Base-by-base conservation (phyloP, 92 coral and sea anemone genomes). In the Actinernus sp. region DNA sequence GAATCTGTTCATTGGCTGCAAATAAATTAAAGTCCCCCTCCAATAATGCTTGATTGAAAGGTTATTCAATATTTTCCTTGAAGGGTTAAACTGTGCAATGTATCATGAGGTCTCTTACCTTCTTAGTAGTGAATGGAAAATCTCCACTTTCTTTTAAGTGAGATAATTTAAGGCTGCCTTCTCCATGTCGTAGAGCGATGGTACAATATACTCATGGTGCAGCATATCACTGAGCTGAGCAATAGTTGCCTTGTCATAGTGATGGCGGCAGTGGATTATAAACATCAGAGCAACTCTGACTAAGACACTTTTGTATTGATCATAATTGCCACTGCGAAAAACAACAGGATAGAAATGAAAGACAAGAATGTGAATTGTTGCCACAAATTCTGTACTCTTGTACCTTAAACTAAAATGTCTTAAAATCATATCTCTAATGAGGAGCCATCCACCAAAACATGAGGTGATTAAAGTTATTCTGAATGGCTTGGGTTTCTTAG, bases 161-260 rank as follows among this genome's bases (percentile, higher is more conserved):
- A 79, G 65, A 18, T 26, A 48, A 32, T 62, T 76, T 29, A 76
- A 56, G 20, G 23, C 17, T 10, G 31, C 48, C 23, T 58, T 56
- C 49, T 59, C 45, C 8, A 30, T 32, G 12, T 54, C 26, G 26
- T 9, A 7, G 9, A 49, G 44, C 23, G 7, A n/a, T 23, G 62
- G 67, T 1, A 27, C 20, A n/a, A n/a, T 26, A 9, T 13, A 25
- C 14, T 61, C 45, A 13, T 79, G 80, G 38, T 71, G 57, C 16
- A 24, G 4, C 26, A 71, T 9, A 45, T 80, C 87, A 44, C 80
- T 71, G 4, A 71, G 32, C 38, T 81, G 87, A 4, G 74, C 57
- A 3, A 81, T 32, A 2, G 87, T 72, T 2, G 87, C 87, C 39
- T 81, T 62, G 62, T 81, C 87, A 28, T 81, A 81, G 31, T 81